Evolutionary conservation across 2,797 vertebrate genomes (phyloP), one percentile per base, ranked within the genome.

Genomic region (Syndactyla subalaris): DNA sequence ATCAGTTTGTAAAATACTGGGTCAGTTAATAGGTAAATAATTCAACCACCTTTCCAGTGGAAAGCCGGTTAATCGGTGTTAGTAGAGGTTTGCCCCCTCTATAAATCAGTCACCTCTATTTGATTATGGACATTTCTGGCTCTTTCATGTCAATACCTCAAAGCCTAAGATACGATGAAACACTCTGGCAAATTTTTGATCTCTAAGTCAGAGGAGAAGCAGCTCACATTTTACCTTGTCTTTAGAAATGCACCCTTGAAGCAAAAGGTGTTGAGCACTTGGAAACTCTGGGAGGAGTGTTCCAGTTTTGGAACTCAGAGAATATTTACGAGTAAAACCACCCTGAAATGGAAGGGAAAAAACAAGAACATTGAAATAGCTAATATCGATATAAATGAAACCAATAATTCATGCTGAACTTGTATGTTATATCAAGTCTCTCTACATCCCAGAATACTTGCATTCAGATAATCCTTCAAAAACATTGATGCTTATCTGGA

Each of bases 281-380:
- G 99, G 99, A 93, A 99, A 99, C 94, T 99, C 99, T 52, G 99
- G 99, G 39, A 99, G 99, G 66, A 99, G 97, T 4, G 99, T 99
- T 97, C 99, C 99, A 9, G 99, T 99, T 98, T 99, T 99, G 80
- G 99, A 99, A 97, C 99, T 99, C 86, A 99, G 97, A 30, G 99
- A 99, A 94, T 99, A 99, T 98, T 99, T 99, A 83, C 99, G 98
- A 93, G 99, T 99, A 96, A 99, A 99, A 65, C 99, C 99, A 84
- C 99, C 99, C 99, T 99, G 96, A 92, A 96, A 96, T 7, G n/a
- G 39, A 93, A 81, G 57, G 39, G 54, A 71, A 91, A 75, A 80
- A 73, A 2, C 20, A 88, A 36, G 14, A 89, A 51, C 45, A 87
- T 62, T 93, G 12, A 95, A 96, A 72, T 10, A 85, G 24, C 5